Evolutionary conservation across 1,140 invertebrate species (phyloP).

Genomic region (Batillaria attramentaria): DNA sequence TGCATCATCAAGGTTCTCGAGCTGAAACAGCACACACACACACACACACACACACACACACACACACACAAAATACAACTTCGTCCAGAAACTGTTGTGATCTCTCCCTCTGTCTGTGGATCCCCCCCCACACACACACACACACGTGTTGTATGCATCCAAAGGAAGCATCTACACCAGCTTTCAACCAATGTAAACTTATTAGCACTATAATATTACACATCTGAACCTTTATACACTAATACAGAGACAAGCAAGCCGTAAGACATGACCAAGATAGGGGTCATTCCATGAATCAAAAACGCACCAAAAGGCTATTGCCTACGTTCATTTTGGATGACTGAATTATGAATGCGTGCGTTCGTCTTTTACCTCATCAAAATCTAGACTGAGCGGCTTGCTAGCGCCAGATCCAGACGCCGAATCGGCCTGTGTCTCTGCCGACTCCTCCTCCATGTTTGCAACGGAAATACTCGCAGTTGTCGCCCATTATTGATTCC

Average conservation of each 20-base stretch:
- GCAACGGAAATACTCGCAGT: neutral
- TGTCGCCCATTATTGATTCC: neutral
- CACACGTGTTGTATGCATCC: neutral
- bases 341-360: neutral
- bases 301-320: neutral
- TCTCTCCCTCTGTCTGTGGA: too few relatives aligned
- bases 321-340: neutral
- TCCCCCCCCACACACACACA: neutral
- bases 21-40: neutral
- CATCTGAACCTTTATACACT: neutral
- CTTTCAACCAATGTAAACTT: neutral
- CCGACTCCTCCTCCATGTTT: conserved; percentile 28
- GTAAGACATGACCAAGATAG: neutral
- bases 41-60: neutral
- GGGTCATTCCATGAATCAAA: neutral
- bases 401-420: conserved; percentile 5
- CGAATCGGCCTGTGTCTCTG: conserved; percentile 14
- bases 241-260: neutral
- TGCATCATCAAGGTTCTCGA: conserved; percentile 81
- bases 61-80: neutral
- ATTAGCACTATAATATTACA: neutral
- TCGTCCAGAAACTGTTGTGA: neutral
- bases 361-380: neutral
- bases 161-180: neutral
- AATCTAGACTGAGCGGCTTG: conserved; percentile 17